phyloP scores from a whole-genome alignment of 2,797 vertebrate genomes.

The Tiaroga cobitis region DNA sequence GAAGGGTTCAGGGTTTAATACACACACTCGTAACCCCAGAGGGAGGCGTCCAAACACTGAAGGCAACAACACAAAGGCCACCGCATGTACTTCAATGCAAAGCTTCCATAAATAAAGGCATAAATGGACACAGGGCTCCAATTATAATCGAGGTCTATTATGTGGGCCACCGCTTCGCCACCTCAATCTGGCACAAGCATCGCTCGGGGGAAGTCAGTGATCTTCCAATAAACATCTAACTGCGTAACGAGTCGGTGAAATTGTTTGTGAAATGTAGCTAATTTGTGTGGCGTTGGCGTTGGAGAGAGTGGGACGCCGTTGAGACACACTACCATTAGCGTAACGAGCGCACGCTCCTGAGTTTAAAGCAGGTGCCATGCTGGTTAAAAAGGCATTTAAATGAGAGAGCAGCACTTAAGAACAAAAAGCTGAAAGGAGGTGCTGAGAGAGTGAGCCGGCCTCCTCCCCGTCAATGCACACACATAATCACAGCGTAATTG shows the following conservation, averaged over 20 bases:
- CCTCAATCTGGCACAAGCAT: constrained; percentile 66
- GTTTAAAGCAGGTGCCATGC: constrained; percentile 80
- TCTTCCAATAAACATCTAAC: constrained; percentile 80
- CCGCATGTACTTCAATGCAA: constrained; percentile 36
- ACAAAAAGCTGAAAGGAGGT: constrained; percentile 69
- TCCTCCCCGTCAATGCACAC: constrained; percentile 56
- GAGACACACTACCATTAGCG: constrained; percentile 73
- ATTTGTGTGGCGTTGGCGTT: constrained; percentile 72
- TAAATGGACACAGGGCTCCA: constrained; percentile 48
- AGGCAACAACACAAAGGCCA: constrained; percentile 46
- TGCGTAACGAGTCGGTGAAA: constrained; percentile 76
- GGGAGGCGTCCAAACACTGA: neutral
- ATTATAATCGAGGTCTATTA: constrained; percentile 73
- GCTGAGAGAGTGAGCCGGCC: constrained; percentile 67
- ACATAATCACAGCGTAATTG: constrained; percentile 63
- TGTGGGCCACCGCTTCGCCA: constrained; percentile 69
- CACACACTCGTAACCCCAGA: neutral
- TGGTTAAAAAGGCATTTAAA: constrained; percentile 76
- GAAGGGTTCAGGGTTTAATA: constrained; percentile 47
- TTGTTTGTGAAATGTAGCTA: constrained; percentile 80
- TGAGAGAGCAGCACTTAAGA: constrained; percentile 76
- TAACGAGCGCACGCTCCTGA: constrained; percentile 78
- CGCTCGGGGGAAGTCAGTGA: constrained; percentile 67
- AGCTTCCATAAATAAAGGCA: constrained; percentile 57
- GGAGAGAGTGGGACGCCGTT: constrained; percentile 65